Conservation (phyloP, 2,797 vertebrate genomes). For the Oryzias dopingdopingensis region DNA sequence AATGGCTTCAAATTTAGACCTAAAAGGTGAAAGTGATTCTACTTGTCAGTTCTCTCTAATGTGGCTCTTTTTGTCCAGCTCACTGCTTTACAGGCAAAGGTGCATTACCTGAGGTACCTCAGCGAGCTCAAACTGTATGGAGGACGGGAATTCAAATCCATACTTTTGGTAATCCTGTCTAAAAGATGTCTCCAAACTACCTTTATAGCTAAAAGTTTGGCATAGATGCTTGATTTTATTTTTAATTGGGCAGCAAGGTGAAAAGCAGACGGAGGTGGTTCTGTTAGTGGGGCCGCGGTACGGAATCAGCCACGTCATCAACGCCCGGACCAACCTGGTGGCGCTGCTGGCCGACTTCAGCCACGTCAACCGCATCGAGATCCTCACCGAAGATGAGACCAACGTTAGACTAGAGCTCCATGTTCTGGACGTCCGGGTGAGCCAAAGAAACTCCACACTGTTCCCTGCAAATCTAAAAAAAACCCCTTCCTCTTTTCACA, state of each 20-base stretch:
- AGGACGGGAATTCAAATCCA: constrained; percentile 93
- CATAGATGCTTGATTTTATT: background rate
- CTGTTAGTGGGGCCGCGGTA: constrained; percentile 93
- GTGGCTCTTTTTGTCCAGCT: constrained; percentile 75
- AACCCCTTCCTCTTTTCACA: background rate
- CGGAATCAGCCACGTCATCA: constrained; percentile 97
- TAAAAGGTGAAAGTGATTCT: constrained; percentile 28
- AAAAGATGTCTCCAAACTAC: background rate
- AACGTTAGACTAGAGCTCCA: constrained; percentile 93
- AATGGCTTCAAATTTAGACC: constrained; percentile 34
- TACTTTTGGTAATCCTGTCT: constrained; percentile 83
- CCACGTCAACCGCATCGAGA: constrained; percentile 97
- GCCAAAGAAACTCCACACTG: background rate
- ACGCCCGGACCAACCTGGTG: constrained; percentile 93
- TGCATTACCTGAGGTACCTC: constrained; percentile 97
- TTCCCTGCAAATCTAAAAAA: no score
- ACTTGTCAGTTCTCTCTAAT: constrained; percentile 23
- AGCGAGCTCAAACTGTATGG: constrained; percentile 94
- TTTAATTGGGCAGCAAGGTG: constrained; percentile 81
- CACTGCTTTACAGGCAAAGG: constrained; percentile 95
- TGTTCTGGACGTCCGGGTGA: constrained; percentile 94
- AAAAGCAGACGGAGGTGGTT: constrained; percentile 93
- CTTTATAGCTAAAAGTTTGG: background rate
- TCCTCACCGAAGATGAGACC: constrained; percentile 92
- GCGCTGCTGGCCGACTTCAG: constrained; percentile 97